Conservation (phyloP, 2,113 vertebrate genomes). For the Paramormyrops kingsleyae region DNA sequence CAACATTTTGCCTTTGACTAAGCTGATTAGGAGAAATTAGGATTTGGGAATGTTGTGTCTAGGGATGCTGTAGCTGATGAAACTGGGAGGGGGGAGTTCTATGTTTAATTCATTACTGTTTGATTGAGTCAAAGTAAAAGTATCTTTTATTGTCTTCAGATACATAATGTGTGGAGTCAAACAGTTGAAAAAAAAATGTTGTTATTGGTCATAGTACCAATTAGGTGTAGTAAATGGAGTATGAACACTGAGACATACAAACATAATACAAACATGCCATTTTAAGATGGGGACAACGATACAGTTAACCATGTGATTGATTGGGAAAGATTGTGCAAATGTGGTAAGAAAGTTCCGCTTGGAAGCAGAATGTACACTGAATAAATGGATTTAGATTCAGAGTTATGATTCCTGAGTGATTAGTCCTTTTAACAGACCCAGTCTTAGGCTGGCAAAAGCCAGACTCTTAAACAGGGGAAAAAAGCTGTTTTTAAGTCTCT, state of each 20-base stretch:
- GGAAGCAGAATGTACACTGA: neutral
- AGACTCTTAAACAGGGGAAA: neutral
- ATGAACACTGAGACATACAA: neutral
- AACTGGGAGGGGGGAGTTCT: slow-evolving; percentile 53
- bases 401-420: neutral
- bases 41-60: slow-evolving; percentile 58
- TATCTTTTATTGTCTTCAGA: neutral
- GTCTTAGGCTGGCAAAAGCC: neutral
- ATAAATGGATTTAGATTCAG: neutral
- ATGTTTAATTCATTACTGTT: slow-evolving; percentile 50
- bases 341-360: neutral
- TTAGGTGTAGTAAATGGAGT: neutral
- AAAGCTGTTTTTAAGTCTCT: neutral
- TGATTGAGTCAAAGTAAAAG: slow-evolving; percentile 28
- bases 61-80: slow-evolving; percentile 59
- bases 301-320: neutral
- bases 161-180: neutral
- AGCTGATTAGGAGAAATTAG: slow-evolving; percentile 71
- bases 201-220: neutral
- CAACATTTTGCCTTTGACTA: slow-evolving; percentile 64
- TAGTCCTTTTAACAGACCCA: neutral
- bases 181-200: neutral
- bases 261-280: neutral
- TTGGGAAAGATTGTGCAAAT: neutral
- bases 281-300: neutral